Evolutionary conservation across 2,888 invertebrate species (phyloP).

Genomic region (Macaria notata): DNA sequence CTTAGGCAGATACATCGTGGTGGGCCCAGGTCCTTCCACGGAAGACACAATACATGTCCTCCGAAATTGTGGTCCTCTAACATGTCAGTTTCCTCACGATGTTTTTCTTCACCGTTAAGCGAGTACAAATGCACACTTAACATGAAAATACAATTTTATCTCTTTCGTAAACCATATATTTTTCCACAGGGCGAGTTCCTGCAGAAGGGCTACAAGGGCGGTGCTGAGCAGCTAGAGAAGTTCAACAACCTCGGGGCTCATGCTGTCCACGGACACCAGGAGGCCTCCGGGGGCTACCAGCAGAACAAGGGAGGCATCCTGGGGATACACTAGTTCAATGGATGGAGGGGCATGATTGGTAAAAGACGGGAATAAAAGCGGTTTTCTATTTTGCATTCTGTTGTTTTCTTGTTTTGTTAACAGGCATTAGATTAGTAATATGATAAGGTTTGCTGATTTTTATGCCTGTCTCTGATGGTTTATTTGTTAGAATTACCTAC

Average conservation of each 20-base stretch:
- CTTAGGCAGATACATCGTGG: no score
- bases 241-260: conserved; percentile 84
- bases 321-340: conserved; percentile 69
- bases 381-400: conserved; percentile 13
- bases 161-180: conserved; percentile 3
- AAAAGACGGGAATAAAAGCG: conserved; percentile 28
- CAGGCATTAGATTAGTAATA: no score
- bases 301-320: conserved; percentile 79
- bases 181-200: conserved; percentile 77
- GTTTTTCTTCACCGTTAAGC: no score
- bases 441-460: no score
- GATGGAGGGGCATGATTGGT: conserved; percentile 4
- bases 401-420: background rate
- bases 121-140: no score
- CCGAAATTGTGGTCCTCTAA: no score
- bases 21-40: no score
- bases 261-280: conserved; percentile 83
- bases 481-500: no score
- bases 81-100: no score
- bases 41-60: no score
- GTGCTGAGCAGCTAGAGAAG: conserved; percentile 79
- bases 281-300: conserved; percentile 80
- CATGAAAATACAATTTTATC: no score
- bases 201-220: conserved; percentile 82
- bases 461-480: no score